Base-by-base conservation (phyloP, 2,113 vertebrate species). In the Myiagra hebetior region DNA sequence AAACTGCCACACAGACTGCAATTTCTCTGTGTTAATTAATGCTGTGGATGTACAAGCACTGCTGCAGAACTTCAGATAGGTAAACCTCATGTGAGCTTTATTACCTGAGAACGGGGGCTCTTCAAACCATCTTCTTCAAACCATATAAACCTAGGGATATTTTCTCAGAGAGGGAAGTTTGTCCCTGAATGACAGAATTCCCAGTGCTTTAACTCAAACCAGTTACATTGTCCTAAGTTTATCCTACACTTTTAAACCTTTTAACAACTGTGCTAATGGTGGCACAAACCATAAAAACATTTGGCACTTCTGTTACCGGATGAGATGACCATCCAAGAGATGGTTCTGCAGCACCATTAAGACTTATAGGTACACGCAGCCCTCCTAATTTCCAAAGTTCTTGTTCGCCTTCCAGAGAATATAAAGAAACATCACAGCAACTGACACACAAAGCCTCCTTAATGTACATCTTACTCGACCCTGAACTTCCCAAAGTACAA, bases 1-100 rank as follows among this genome's bases (percentile, higher is more conserved):
- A 96, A 85, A 31, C 77, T 93, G 92, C 68, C 89, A 92, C 68
- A 68, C 79, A 47, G 39, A 89, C 44, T 64, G 10, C 15, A 64
- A 21, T 8, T 50, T 47, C 18, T 41, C 26, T 21, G 17, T 0
- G 1, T 55, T 53, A 68, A 28, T 53, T 26, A 64, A 56, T 47
- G 22, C 30, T 4, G 4, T 2, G 8, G 28, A 15, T 3, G 8
- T 10, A 64, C 30, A 62, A 44, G 41, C 46, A 75, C 35, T 62
- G 33, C 55, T 84, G 62, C 63, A 80, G 35, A 77, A 70, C n/a
- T n/a, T 37, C 35, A 72, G 24, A 15, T 20, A 5, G 11, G 33
- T 55, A 50, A 91, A 49, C 15, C 24, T 77, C 33, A 39, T 0
- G 0, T 13, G 22, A 59, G 23, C 41, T 70, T 69, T 44, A 42